Conservation (phyloP, 2,113 vertebrate genomes). For the Mesoclemmys tuberculata region DNA sequence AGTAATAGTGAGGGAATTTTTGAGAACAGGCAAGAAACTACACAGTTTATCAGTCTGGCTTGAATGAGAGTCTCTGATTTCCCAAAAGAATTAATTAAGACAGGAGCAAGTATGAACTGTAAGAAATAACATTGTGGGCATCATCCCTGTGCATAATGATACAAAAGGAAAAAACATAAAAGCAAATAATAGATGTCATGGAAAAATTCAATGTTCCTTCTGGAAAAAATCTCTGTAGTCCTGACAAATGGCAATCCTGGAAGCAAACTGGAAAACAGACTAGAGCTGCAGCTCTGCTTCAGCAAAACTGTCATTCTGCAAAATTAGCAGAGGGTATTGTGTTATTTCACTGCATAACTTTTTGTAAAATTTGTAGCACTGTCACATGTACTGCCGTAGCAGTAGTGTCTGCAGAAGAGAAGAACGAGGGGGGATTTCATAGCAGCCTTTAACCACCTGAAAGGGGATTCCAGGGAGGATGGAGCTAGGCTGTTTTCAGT, state of each 20-base stretch:
- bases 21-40: neutral
- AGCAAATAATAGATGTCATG: neutral
- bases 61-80: rapidly evolving
- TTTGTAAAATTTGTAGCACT: constrained; percentile 1
- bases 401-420: no score
- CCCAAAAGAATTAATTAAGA: neutral
- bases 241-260: constrained; percentile 35
- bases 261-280: neutral
- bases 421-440: no score
- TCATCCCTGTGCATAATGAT: rapidly evolving
- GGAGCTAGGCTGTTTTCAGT: no score
- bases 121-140: neutral
- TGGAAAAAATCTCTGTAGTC: neutral
- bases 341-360: neutral
- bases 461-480: no score
- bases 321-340: neutral
- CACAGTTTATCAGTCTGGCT: neutral
- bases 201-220: constrained; percentile 11
- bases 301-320: neutral
- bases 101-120: neutral
- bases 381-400: neutral
- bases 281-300: neutral
- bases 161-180: neutral
- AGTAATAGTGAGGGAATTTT: neutral
- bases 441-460: no score